Conservation (phyloP, 1,140 invertebrate genomes). For the Delia radicum region DNA sequence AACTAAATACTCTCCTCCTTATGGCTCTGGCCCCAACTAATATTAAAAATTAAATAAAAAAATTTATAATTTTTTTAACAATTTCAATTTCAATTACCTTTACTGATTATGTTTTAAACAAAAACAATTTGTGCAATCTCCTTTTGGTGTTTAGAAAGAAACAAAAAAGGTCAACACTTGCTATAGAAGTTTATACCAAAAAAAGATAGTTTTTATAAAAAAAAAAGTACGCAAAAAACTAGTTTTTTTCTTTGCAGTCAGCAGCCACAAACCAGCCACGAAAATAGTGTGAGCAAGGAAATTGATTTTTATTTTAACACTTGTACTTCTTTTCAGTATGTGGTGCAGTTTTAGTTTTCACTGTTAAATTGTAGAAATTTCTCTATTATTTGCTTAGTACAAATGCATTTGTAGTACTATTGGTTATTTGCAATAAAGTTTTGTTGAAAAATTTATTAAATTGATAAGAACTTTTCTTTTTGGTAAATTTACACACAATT, state of each 20-base stretch:
- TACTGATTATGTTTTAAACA: neutral
- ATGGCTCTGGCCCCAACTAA: no score
- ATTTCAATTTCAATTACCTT: neutral
- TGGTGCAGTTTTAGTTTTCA: neutral
- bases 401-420: no score
- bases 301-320: neutral
- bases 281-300: neutral
- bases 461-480: neutral
- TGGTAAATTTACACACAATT: constrained; percentile 13
- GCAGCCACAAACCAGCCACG: neutral
- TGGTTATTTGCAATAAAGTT: neutral
- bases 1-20: no score
- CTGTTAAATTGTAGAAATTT: neutral
- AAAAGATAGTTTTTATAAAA: neutral
- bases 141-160: neutral
- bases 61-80: no score
- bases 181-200: neutral
- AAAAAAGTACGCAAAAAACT: neutral
- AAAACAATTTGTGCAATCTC: neutral
- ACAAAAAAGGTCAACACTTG: neutral
- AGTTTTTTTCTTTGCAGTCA: neutral
- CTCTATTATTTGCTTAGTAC: neutral
- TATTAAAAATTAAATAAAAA: no score
- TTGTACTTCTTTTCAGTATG: neutral
- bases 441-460: neutral